These are phyloP conservation scores for Subacronicta megacephala DNA, from an alignment of 2,888 invertebrate species.

Conservation along the genomic window DNA sequence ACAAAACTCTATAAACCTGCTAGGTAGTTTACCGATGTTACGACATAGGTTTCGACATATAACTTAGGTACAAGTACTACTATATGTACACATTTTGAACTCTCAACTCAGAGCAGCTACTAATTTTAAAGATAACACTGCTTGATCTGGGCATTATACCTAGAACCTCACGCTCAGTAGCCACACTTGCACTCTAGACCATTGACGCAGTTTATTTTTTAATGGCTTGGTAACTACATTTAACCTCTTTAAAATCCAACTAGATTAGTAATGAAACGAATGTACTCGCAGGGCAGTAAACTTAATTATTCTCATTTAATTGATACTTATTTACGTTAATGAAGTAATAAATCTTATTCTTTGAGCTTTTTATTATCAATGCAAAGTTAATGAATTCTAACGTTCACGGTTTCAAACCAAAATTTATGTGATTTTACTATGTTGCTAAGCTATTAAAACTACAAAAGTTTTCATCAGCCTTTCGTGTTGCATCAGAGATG, in stretches of 20 bases:
- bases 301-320: conserved; percentile 41
- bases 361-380: conserved; percentile 25
- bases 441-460: conserved; percentile 1
- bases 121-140: no score
- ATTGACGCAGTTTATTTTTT: no score
- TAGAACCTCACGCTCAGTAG: no score
- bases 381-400: conserved; percentile 14
- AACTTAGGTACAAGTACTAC: no score
- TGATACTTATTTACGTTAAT: conserved; percentile 46
- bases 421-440: conserved; percentile 2
- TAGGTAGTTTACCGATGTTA: no score
- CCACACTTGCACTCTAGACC: no score
- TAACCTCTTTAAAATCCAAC: conserved; percentile 7
- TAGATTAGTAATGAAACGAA: conserved; percentile 22
- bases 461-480: background rate
- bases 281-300: conserved; percentile 29
- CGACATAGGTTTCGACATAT: no score
- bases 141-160: no score
- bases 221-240: background rate
- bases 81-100: no score
- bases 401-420: conserved; percentile 15
- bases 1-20: no score
- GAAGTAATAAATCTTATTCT: conserved; percentile 38
- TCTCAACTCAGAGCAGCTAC: no score
- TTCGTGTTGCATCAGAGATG: conserved; percentile 39